Evolutionary conservation across 2,113 vertebrate genomes (phyloP), one percentile per base, ranked within the genome.

Genomic region (Saguinus midas): DNA sequence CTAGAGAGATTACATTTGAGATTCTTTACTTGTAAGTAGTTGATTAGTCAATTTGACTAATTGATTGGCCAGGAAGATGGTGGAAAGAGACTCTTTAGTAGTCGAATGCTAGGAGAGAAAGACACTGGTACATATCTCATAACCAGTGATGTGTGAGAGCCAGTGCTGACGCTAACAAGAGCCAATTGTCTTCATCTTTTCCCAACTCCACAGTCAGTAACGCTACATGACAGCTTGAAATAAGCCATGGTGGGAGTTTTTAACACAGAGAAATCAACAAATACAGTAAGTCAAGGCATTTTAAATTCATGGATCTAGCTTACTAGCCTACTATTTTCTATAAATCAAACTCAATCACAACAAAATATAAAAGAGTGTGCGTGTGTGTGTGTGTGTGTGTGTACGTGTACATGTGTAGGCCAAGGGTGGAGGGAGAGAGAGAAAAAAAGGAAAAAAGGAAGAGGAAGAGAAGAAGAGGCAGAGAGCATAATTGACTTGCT

Each of bases 141-240:
- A 43, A n/a, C 8, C 14, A 64, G 50, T 21, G 27, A 29, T n/a
- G 2, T 57, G 32, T 48, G 14, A 48, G 25, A n/a, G 32, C 10
- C 0, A 0, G 12, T 2, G 0, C 27, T 32, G 3, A 9, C 13
- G 75, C 23, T 40, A 35, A 14, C 8, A 55, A 35, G 52, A 64
- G 52, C 37, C 18, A 14, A 66, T 11, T 18, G n/a, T 35, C 25
- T 6, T 35, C 4, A 29, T 18, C 21, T 83, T 9, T 78, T 58
- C 55, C 66, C 48, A 18, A 29, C 43, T 57, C 12, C 13, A 35
- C n/a, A 29, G 35, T 50, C 37, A 79, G 5, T 57, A 80, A 43
- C 8, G 0, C 79, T 61, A 50, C 20, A 21, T 3, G 35, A 35
- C 9, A 35, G 70, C 4, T 58, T 40, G 70, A 83, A 55, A 55